Evolutionary conservation across 2,888 invertebrate genomes (phyloP).

Genomic region (Melinaea marsaeus): DNA sequence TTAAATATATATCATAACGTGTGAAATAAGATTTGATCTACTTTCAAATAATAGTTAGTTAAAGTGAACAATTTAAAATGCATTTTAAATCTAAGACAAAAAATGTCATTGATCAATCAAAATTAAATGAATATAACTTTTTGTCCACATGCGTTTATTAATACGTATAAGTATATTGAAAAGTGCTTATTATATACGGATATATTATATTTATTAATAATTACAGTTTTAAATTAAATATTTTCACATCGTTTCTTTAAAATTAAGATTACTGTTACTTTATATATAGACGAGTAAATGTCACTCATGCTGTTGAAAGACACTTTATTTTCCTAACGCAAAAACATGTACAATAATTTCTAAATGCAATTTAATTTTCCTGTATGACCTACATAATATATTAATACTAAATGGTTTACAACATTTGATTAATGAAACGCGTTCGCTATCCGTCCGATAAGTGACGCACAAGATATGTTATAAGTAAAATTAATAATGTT

Average conservation of each 20-base stretch:
- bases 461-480: not conserved
- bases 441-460: constrained; percentile 1
- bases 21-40: constrained; percentile 27
- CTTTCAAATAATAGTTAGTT: constrained; percentile 20
- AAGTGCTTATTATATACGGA: constrained; percentile 6
- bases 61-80: constrained; percentile 14
- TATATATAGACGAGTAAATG: not conserved
- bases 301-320: not conserved
- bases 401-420: constrained; percentile 4
- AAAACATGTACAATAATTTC: constrained; percentile 4
- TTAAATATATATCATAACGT: constrained; percentile 4
- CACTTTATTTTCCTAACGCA: not conserved
- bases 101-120: constrained; percentile 22
- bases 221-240: not conserved
- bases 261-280: not conserved
- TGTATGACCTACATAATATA: constrained; percentile 1
- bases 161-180: constrained; percentile 16
- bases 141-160: constrained; percentile 21
- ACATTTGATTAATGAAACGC: constrained; percentile 6
- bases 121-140: constrained; percentile 25
- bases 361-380: constrained; percentile 8
- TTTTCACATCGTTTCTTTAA: not conserved
- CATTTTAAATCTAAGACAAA: constrained; percentile 16
- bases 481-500: constrained; percentile 3
- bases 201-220: not conserved